phyloP scores from a whole-genome alignment of 2,113 vertebrate species.

The Xiphias gladius region DNA sequence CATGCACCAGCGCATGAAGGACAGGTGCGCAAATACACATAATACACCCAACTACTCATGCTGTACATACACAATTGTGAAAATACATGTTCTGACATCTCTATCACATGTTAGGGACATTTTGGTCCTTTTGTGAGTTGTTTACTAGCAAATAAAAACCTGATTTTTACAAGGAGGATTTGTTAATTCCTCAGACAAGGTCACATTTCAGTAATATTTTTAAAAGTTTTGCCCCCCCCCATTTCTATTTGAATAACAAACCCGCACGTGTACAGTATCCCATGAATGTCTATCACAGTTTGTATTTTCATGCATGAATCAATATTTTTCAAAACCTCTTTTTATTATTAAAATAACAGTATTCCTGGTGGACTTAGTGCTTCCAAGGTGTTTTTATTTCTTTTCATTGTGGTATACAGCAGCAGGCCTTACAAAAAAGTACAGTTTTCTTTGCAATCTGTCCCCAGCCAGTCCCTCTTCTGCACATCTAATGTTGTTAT shows the following conservation, averaged over 20 bases:
- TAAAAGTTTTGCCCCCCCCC: neutral
- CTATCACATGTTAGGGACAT: neutral
- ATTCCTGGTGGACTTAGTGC: neutral
- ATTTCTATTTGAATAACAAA: no score
- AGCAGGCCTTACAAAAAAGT: neutral
- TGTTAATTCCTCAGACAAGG: no score
- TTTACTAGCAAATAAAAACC: no score
- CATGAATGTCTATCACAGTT: no score
- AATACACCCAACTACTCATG: conserved; percentile 14
- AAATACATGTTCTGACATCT: neutral
- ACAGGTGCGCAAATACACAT: conserved; percentile 84
- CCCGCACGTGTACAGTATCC: neutral
- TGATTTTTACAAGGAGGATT: no score
- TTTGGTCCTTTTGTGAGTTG: neutral
- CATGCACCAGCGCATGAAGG: conserved; percentile 93
- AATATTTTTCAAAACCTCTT: neutral
- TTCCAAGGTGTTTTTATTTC: neutral
- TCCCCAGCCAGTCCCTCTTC: conserved; percentile 16
- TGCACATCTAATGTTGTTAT: conserved; percentile 43
- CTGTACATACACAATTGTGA: neutral
- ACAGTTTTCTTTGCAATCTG: conserved; percentile 32
- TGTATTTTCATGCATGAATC: no score
- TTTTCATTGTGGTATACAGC: neutral
- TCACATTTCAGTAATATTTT: neutral
- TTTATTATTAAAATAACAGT: neutral